phyloP scores from a whole-genome alignment of 2,113 vertebrate genomes.

The Hirundichthys speculiger region DNA sequence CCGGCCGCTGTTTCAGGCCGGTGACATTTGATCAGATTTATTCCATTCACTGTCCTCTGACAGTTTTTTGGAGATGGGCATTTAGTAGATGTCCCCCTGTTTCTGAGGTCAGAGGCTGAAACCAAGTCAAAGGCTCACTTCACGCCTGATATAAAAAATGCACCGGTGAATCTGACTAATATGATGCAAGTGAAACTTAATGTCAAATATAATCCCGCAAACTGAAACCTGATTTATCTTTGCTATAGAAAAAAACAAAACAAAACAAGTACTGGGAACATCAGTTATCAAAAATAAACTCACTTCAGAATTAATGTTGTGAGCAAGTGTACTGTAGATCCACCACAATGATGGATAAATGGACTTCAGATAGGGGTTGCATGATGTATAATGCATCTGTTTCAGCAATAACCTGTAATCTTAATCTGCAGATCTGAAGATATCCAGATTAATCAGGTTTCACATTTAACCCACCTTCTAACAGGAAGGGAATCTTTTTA shows the following conservation, averaged over 20 bases:
- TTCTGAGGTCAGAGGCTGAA: slow-evolving; percentile 9
- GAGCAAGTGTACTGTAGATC: slow-evolving; percentile 2
- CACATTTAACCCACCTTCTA: too few species aligned
- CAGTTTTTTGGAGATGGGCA: slow-evolving; percentile 31
- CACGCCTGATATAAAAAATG: slow-evolving; percentile 3
- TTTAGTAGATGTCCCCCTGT: slow-evolving; percentile 24
- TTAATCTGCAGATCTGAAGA: too few species aligned
- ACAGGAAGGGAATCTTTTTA: too few species aligned
- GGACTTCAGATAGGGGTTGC: not conserved
- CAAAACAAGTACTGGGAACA: too few species aligned
- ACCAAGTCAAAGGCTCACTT: slow-evolving; percentile 7
- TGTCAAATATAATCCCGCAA: not conserved
- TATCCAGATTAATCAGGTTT: too few species aligned
- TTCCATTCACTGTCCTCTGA: slow-evolving; percentile 43
- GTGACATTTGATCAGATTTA: slow-evolving; percentile 33
- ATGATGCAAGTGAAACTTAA: not conserved
- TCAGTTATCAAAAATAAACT: too few species aligned
- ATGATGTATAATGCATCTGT: too few species aligned
- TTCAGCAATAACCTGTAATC: too few species aligned
- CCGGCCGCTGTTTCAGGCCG: slow-evolving; percentile 44
- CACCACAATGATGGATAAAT: not conserved
- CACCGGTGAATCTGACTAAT: not conserved
- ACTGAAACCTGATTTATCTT: not conserved
- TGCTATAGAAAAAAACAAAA: too few species aligned
- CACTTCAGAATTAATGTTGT: too few species aligned